Conservation (phyloP, 1,140 invertebrate species). For the Lethrus apterus region DNA sequence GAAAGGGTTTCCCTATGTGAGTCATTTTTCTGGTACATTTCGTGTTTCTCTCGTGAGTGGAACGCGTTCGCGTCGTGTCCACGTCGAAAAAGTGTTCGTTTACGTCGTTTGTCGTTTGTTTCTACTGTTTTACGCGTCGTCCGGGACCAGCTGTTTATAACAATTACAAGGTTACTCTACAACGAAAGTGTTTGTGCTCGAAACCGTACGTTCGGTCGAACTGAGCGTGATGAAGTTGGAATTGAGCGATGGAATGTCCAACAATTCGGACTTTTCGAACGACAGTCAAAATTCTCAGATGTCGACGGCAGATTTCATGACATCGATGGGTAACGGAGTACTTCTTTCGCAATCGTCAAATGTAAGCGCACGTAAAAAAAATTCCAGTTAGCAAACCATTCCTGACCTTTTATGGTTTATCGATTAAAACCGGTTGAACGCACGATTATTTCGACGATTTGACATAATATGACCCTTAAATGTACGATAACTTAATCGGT, state of each 20-base stretch:
- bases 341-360: slow-evolving; percentile 20
- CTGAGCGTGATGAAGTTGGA: slow-evolving; percentile 38
- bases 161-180: slow-evolving; percentile 12
- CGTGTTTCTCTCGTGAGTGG: slow-evolving; percentile 18
- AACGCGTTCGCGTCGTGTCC: slow-evolving; percentile 9
- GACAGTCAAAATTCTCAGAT: slow-evolving; percentile 39
- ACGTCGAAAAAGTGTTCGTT: slow-evolving; percentile 1
- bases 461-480: no score
- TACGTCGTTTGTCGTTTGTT: background rate
- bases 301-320: slow-evolving; percentile 31
- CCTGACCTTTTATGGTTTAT: no score
- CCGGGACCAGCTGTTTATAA: slow-evolving; percentile 6
- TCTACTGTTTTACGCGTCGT: background rate
- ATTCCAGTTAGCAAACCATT: no score
- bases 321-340: slow-evolving; percentile 30
- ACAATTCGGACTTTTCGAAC: slow-evolving; percentile 40
- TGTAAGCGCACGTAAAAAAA: no score
- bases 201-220: slow-evolving; percentile 7
- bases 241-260: slow-evolving; percentile 37
- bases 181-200: slow-evolving; percentile 10
- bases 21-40: slow-evolving; percentile 21
- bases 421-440: no score
- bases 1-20: slow-evolving; percentile 37
- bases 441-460: no score
- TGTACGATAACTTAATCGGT: no score